Evolutionary conservation across 2,113 vertebrate species (phyloP), one percentile per base, ranked within the genome.

Genomic region (Bubo scandiacus): DNA sequence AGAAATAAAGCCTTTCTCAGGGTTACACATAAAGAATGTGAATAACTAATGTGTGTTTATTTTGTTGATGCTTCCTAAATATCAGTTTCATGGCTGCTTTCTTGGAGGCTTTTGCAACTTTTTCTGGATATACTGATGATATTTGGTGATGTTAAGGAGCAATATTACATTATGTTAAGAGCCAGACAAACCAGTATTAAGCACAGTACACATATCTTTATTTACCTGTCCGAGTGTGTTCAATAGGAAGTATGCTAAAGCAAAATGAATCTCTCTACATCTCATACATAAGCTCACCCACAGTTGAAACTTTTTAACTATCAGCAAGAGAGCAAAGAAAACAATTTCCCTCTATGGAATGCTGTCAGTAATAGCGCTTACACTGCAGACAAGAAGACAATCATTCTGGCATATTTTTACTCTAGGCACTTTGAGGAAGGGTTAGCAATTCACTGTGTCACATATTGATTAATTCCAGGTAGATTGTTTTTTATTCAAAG

Each of bases 1-100:
- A 90, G 84, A 92, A 96, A 63, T 42, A 63, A 91, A 86, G 25
- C 78, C 23, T 73, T 29, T 91, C 22, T 5, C 66, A 29, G 87
- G 59, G 66, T 75, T 85, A 12, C 55, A 25, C 21, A 1, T 70
- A 29, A 94, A 87, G 83, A 91, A 94, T 91, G 95, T 81, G 86
- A 87, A 15, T 82, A 94, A 65, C 54, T 73, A 23, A 68, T 67
- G 29, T 62, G 2, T 86, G 78, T 96, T 96, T 91, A 40, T 92
- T 96, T 94, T 94, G 71, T 91, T 78, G 32, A 70, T 88, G 63
- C 38, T 38, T 25, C 55, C 51, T 80, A 21, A 95, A 95, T 81
- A 87, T 92, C 71, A 22, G 10, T 88, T 86, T 78, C 2, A 2
- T 49, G 67, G 61, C 70, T 83, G 38, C 29, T 81, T 81, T 92